Evolutionary conservation across 2,797 vertebrate genomes (phyloP).

Genomic region (Takifugu rubripes): DNA sequence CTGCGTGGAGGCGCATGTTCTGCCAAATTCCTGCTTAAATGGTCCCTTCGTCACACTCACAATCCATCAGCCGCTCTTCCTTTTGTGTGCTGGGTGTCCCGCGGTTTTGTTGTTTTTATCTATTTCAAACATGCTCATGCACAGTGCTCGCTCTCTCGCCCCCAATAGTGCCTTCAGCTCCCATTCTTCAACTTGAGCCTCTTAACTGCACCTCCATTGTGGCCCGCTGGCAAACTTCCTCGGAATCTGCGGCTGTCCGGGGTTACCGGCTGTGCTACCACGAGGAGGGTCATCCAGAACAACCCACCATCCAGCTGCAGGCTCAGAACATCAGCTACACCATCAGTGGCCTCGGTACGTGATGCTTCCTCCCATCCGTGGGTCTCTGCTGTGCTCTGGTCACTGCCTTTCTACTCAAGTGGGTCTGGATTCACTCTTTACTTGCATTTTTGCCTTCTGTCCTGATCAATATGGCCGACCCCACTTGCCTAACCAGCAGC

Average conservation of each 20-base stretch:
- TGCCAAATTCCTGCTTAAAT: constrained; percentile 3
- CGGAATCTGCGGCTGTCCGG: constrained; percentile 76
- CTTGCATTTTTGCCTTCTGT: constrained; percentile 58
- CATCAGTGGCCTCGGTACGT: constrained; percentile 90
- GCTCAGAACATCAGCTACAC: constrained; percentile 73
- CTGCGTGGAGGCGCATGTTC: background rate
- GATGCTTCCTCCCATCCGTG: constrained; percentile 2
- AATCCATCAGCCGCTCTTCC: constrained; percentile 4
- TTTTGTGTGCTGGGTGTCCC: constrained; percentile 1
- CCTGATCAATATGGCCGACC: constrained; percentile 68
- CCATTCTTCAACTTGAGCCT: constrained; percentile 87
- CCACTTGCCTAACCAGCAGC: constrained; percentile 56
- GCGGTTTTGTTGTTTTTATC: constrained; percentile 22
- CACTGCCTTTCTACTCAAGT: constrained; percentile 10
- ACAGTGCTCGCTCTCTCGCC: constrained; percentile 19
- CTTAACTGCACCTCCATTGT: constrained; percentile 93
- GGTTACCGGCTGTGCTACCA: constrained; percentile 90
- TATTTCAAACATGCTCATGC: constrained; percentile 11
- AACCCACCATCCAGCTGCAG: constrained; percentile 79
- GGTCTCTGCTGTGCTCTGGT: constrained; percentile 7
- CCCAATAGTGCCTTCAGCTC: constrained; percentile 85
- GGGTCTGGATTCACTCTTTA: constrained; percentile 36
- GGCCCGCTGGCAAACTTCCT: constrained; percentile 83
- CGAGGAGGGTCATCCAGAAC: constrained; percentile 89
- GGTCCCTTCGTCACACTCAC: background rate